Conservation (phyloP, 2,888 invertebrate genomes). For the Drosophila aldrichi region DNA sequence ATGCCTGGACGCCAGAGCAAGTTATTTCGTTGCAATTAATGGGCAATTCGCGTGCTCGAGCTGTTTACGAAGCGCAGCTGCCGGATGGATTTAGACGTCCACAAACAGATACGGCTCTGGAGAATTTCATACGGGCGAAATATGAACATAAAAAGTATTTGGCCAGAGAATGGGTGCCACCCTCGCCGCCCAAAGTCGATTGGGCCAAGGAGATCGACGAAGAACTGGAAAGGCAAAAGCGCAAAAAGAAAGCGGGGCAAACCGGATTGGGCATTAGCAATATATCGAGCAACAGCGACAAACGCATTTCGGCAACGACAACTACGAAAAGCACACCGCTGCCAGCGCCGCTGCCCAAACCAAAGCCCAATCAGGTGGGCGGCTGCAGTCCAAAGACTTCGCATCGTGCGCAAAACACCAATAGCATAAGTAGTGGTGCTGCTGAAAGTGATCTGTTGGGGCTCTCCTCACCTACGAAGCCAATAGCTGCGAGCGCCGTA, state of each 20-base stretch:
- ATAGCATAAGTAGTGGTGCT: constrained; percentile 54
- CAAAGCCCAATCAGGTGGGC: constrained; percentile 83
- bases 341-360: constrained; percentile 84
- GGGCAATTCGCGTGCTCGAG: constrained; percentile 98
- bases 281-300: constrained; percentile 59
- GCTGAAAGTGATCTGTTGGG: constrained; percentile 84
- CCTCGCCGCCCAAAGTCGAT: constrained; percentile 92
- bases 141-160: constrained; percentile 99
- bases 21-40: constrained; percentile 97
- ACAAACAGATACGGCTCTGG: constrained; percentile 96
- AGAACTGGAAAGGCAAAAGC: constrained; percentile 92
- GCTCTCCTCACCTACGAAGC: constrained; percentile 86
- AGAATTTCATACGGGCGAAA: constrained; percentile 98
- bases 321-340: constrained; percentile 68
- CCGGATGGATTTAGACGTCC: constrained; percentile 98
- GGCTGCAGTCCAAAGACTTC: constrained; percentile 85
- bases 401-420: constrained; percentile 59
- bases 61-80: constrained; percentile 98
- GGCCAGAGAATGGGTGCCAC: constrained; percentile 98
- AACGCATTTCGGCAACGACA: constrained; percentile 50
- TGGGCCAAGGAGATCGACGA: constrained; percentile 96
- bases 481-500: constrained; percentile 71
- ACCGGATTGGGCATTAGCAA: constrained; percentile 67
- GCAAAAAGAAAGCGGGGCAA: constrained; percentile 92
- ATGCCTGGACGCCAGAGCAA: constrained; percentile 99